phyloP scores from a whole-genome alignment of 2,888 invertebrate species.

The Acleris cristana region DNA sequence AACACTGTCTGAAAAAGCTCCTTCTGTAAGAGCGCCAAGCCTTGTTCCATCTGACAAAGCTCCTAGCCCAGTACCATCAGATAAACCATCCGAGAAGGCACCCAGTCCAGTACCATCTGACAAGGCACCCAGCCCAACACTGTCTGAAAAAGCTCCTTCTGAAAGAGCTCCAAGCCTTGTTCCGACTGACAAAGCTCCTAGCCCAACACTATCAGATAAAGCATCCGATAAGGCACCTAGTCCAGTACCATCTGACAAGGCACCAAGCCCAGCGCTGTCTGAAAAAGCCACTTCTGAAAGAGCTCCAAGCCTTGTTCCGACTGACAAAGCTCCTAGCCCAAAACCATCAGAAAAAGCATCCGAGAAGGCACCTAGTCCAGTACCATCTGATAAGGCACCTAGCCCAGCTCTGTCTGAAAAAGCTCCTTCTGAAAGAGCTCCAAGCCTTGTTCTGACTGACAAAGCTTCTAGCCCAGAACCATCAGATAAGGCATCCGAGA shows the following conservation, averaged over 20 bases:
- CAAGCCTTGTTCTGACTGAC: slow-evolving; percentile 32
- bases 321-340: neutral
- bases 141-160: neutral
- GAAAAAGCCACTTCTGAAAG: neutral
- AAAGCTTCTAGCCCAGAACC: slow-evolving; percentile 19
- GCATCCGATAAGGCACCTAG: neutral
- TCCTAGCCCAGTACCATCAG: neutral
- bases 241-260: too few species aligned
- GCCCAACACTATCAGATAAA: slow-evolving; percentile 19
- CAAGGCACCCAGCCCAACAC: neutral
- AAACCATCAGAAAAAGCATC: too few species aligned
- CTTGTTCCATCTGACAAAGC: slow-evolving; percentile 26
- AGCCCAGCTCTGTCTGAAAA: slow-evolving; percentile 24
- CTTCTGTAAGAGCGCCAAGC: neutral
- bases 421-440: slow-evolving; percentile 20
- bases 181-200: slow-evolving; percentile 16
- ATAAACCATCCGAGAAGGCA: neutral
- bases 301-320: neutral
- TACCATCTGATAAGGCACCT: slow-evolving; percentile 19
- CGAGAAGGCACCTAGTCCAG: slow-evolving; percentile 12
- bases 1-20: slow-evolving; percentile 11
- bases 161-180: too few species aligned
- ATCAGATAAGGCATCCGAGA: slow-evolving; percentile 1
- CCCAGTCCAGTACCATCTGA: slow-evolving; percentile 5
- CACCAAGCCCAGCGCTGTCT: too few species aligned